Evolutionary conservation across 2,797 vertebrate genomes (phyloP).

Genomic region (Chloroceryle inda): DNA sequence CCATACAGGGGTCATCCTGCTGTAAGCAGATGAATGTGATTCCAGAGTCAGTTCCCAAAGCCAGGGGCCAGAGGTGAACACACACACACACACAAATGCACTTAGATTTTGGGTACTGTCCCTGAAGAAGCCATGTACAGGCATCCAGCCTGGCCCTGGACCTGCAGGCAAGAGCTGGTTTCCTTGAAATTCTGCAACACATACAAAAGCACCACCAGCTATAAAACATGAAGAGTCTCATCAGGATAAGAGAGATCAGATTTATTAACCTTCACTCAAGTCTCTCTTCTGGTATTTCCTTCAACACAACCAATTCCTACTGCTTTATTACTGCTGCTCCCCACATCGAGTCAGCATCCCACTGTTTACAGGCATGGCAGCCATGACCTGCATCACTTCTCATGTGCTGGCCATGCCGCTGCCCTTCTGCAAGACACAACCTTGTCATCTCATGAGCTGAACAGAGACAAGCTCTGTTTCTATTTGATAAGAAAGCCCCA

Average conservation of each 20-base stretch:
- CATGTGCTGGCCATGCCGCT: background rate
- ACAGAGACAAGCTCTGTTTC: background rate
- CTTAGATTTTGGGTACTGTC: background rate
- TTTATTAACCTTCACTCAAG: background rate
- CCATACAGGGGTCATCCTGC: accelerated
- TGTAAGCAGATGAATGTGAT: background rate
- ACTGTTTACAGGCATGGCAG: background rate
- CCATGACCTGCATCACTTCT: background rate
- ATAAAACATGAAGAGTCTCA: background rate
- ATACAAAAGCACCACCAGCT: background rate
- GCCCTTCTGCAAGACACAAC: background rate
- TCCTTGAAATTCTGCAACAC: background rate
- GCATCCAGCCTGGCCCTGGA: background rate
- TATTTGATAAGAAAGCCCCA: background rate
- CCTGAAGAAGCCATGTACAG: background rate
- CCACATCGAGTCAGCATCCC: background rate
- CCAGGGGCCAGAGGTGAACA: background rate
- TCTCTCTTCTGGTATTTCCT: background rate
- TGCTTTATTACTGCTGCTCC: background rate
- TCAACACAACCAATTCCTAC: background rate
- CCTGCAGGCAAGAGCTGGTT: background rate
- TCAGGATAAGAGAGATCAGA: background rate
- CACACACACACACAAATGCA: accelerated
- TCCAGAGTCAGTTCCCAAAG: background rate
- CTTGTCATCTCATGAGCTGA: background rate